Evolutionary conservation across 1,140 invertebrate genomes (phyloP), one percentile per base, ranked within the genome.

Genomic region (Sycobia sp.): DNA sequence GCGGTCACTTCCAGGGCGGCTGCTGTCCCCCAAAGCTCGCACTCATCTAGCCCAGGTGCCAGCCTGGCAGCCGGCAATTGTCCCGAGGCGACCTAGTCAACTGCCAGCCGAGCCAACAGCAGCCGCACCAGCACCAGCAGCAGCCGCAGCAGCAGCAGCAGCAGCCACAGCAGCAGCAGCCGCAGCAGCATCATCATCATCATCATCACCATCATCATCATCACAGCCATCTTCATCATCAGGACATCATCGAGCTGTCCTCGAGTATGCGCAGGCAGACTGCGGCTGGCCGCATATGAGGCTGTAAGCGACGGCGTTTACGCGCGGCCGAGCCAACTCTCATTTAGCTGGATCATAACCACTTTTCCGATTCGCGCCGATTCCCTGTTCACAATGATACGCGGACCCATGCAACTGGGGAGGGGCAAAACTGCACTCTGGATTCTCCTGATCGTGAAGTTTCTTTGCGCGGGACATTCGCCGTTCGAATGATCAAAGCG

Each of bases 91-190:
- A 75, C 71, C 59, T 77, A 77, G 68, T 72, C 56, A 71, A 75
- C 68, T 65, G 69, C 69, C 71, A 73, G 53, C 70, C 63, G 8
- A 69, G 65, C 43, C 81, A 76, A 44, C 76, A 73, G 25, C 71
- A 73, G 75, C 82, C 77, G 72, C 81, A 73, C 70, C 84, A 75
- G 57, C 82, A 73, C 69, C 56, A 92, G 88, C 76, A 89, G 84
- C 88, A 53, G 81, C 89, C 36, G 75, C 73, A 69, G 18, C 70
- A 66, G 16, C 73, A 65, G 1, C 70, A 67, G 50, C 69, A 63
- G 54, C 67, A 58, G 60, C 69, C 53, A 39, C 73, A 68, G 46
- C 74, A 68, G 39, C 69, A 54, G 49, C 70, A 69, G 39, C 70
- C 62, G 51, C 79, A 71, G 25, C 64, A 69, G 34, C 41, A 68